These are phyloP conservation scores for Pomacea canaliculata DNA, from an alignment of 2,888 invertebrate species.

Conservation along the genomic window DNA sequence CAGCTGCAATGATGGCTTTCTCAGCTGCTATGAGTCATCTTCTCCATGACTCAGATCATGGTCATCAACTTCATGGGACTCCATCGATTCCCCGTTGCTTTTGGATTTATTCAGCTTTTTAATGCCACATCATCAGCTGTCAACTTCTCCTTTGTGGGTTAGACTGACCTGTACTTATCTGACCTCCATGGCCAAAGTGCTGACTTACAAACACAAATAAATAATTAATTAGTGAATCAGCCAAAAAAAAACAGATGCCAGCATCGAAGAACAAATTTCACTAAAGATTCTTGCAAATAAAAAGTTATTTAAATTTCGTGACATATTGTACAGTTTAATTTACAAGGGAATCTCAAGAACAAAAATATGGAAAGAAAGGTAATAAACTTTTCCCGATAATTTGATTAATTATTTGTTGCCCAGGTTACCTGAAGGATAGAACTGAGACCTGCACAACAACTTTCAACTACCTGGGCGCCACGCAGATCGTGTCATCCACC, in stretches of 20 bases:
- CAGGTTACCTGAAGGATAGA: background rate
- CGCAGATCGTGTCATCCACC: background rate
- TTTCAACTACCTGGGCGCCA: background rate
- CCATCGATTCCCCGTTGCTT: conserved; percentile 18
- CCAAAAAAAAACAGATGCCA: too few relatives aligned
- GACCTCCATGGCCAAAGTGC: background rate
- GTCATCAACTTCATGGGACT: conserved; percentile 23
- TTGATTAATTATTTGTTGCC: background rate
- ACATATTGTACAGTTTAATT: too few relatives aligned
- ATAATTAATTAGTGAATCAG: too few relatives aligned
- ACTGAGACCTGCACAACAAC: background rate
- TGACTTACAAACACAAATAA: background rate
- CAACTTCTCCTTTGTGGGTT: conserved; percentile 20
- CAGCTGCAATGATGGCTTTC: conserved; percentile 16
- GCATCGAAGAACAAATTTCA: too few relatives aligned
- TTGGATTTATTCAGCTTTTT: conserved; percentile 25
- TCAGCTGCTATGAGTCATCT: conserved; percentile 10
- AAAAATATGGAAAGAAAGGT: too few relatives aligned
- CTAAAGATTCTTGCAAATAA: too few relatives aligned
- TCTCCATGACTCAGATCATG: conserved; percentile 20
- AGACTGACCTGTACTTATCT: background rate
- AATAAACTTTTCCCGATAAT: background rate
- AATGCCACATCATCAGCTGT: conserved; percentile 10
- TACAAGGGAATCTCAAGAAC: too few relatives aligned
- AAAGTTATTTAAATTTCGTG: too few relatives aligned